A percentile compares a stretch with the other conserved stretches of the same genome.
Evolutionary conservation across 2,113 vertebrate species (phyloP).

Genomic region (Rhinopomastus cyanomelas): DNA sequence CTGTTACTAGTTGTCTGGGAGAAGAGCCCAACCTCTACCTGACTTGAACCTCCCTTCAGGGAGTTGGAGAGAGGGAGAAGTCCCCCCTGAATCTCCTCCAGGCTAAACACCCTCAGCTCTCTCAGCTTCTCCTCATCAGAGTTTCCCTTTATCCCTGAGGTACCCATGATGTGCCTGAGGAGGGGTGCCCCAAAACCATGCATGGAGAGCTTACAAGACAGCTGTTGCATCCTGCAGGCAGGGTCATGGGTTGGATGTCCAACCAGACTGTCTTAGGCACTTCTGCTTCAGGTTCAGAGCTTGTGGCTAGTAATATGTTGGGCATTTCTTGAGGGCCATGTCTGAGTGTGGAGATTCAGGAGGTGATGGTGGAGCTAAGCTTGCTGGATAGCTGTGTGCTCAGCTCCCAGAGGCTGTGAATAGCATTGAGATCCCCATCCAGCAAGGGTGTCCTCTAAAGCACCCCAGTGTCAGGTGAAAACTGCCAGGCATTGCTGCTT

Average conservation of each 20-base stretch:
- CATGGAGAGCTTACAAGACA: background rate
- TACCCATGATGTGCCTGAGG: too few relatives aligned
- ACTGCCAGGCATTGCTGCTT: background rate
- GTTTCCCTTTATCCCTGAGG: too few relatives aligned
- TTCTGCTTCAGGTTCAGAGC: background rate
- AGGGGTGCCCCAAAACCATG: background rate
- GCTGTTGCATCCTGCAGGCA: background rate
- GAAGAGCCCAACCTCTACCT: too few relatives aligned
- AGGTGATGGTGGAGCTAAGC: background rate
- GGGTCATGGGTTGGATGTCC: background rate
- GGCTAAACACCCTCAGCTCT: too few relatives aligned
- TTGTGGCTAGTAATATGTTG: background rate
- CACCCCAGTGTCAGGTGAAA: background rate
- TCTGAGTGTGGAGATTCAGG: background rate
- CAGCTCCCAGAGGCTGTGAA: background rate
- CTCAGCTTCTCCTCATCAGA: too few relatives aligned
- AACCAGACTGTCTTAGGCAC: background rate
- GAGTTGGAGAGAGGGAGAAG: too few relatives aligned
- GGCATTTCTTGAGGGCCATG: background rate
- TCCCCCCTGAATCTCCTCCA: too few relatives aligned
- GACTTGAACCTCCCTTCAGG: too few relatives aligned
- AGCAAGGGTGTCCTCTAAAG: background rate
- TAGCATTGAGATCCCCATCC: background rate
- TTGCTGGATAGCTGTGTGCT: background rate
- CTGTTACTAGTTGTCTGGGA: too few relatives aligned